Evolutionary conservation across 2,797 vertebrate species (phyloP).

Genomic region (Diplodus puntazzo): DNA sequence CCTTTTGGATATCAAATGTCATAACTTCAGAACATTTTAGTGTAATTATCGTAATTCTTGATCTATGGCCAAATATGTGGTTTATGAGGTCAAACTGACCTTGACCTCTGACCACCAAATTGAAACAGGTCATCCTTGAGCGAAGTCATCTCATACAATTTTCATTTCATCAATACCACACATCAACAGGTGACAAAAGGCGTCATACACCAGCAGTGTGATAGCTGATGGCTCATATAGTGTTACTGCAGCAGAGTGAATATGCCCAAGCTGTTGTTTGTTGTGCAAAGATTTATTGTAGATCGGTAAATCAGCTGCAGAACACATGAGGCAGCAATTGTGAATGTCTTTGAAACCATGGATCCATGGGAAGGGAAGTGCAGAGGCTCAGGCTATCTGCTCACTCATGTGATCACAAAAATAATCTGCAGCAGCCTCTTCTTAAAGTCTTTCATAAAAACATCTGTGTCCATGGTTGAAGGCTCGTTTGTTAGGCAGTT

Average conservation of each 20-base stretch:
- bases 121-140: too few relatives aligned
- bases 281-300: slow-evolving; percentile 35
- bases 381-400: background rate
- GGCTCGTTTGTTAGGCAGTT: slow-evolving; percentile 26
- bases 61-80: too few relatives aligned
- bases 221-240: background rate
- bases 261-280: background rate
- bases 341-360: slow-evolving; percentile 12
- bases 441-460: slow-evolving; percentile 22
- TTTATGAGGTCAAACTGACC: too few relatives aligned
- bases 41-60: too few relatives aligned
- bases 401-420: background rate
- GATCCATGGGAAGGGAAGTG: background rate
- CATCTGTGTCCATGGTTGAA: background rate
- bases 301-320: background rate
- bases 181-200: background rate
- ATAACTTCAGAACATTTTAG: too few relatives aligned
- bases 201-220: background rate
- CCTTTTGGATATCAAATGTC: too few relatives aligned
- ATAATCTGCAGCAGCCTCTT: background rate
- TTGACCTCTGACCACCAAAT: too few relatives aligned
- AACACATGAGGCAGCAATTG: slow-evolving; percentile 14
- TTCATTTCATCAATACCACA: background rate
- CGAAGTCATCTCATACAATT: too few relatives aligned
- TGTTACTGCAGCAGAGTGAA: background rate